Base-by-base conservation (phyloP, 1,140 invertebrate genomes). In the Macrosteles quadrilineatus region DNA sequence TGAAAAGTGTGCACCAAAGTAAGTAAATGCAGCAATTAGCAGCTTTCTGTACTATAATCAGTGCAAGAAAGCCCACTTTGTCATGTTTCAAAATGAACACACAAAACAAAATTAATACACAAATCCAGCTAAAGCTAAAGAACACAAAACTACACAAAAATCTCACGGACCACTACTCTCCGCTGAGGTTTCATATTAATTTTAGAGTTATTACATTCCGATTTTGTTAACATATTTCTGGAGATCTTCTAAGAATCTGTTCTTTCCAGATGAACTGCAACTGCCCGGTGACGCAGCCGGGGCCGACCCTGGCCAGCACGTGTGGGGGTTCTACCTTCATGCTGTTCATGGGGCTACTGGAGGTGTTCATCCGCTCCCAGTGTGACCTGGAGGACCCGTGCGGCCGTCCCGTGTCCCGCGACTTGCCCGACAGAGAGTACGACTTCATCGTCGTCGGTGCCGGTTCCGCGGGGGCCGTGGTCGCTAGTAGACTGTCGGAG, bases 371-470 rank as follows among this genome's bases (percentile, higher is more conserved):
- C 30, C 82, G 91, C 11, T 92, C 90, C 45, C 91, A 93, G 75
- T 93, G 91, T 77, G 91, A 94, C 74, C 82, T 94, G 65, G 91
- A 93, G 76, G 91, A 94, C 80, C 91, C 91, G 2, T 94, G 91
- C 77, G 88, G 90, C 27, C 82, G 91, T 50, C 87, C 90, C 0
- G 40, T 77, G 85, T 85, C 81, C 72, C 82, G 85, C 23, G 80
- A 81, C 1, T 81, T 85, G 66, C 86, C 86, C 75, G 86, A 88
- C 75, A 82, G 82, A 1, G 87, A 88, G 74, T 94, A 94, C 80
- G 91, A 94, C 80, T 94, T 94, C 81, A 90, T 94, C 72, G 87
- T 94, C 25, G 89, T 97, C 66, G 95, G 95, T 1, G 93, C 91
- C 2, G 95, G 95, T 0, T 94, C 93, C 14, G 91, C 91, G 0